phyloP scores from a whole-genome alignment of 1,140 invertebrate species.

The Drosophila erecta region DNA sequence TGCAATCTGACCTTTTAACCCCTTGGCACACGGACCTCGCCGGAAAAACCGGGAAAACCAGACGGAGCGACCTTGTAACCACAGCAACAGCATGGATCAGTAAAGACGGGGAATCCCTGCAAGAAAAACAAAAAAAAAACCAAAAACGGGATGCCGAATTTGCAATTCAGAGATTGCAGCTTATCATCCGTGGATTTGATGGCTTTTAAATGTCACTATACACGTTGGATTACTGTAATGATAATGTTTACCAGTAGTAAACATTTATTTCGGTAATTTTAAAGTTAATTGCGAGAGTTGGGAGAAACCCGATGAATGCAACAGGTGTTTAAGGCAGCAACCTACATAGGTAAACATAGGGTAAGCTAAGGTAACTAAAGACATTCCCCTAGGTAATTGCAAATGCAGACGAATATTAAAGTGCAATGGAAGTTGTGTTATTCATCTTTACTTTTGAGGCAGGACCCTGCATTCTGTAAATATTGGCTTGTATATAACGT shows the following conservation, averaged over 20 bases:
- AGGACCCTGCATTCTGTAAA: not conserved
- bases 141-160: not conserved
- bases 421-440: too few relatives aligned
- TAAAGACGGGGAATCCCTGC: conserved; percentile 3
- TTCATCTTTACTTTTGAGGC: too few relatives aligned
- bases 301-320: not conserved
- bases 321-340: conserved; percentile 13
- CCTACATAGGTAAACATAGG: not conserved
- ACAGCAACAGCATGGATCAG: conserved; percentile 61
- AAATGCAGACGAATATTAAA: too few relatives aligned
- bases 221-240: conserved; percentile 7
- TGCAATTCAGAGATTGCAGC: conserved; percentile 1
- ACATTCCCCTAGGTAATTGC: too few relatives aligned
- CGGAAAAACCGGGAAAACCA: not conserved
- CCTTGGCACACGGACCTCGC: conserved; percentile 26
- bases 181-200: conserved; percentile 9
- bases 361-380: too few relatives aligned
- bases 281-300: not conserved
- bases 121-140: not conserved
- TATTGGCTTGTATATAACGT: not conserved
- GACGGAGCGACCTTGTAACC: conserved; percentile 73
- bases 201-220: conserved; percentile 40
- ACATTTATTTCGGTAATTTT: conserved; percentile 15
- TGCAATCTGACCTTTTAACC: conserved; percentile 82
- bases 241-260: not conserved